These are phyloP conservation scores for Drosophila heteroneura DNA, from an alignment of 2,888 invertebrate genomes.

Conservation along the genomic window DNA sequence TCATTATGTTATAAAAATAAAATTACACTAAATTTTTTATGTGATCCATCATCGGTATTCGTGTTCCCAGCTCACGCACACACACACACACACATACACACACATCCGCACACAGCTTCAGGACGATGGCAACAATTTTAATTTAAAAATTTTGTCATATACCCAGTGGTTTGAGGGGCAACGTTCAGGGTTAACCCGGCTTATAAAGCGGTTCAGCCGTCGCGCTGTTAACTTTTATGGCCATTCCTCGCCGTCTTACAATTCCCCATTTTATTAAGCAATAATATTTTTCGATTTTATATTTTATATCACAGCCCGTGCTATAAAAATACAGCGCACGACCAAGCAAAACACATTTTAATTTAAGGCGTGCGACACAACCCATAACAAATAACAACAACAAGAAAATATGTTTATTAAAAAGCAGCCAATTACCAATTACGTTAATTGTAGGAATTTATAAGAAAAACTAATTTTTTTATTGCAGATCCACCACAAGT, in stretches of 20 bases:
- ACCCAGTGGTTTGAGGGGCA: conserved; percentile 57
- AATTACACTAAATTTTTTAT: conserved; percentile 76
- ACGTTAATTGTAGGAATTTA: conserved; percentile 39
- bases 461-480: conserved; percentile 4
- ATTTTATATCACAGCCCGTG: conserved; percentile 58
- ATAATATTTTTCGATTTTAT: conserved; percentile 79
- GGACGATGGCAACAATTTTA: conserved; percentile 60
- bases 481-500: conserved; percentile 90
- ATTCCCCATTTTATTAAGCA: conserved; percentile 71
- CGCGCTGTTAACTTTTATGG: conserved; percentile 77
- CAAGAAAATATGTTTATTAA: conserved; percentile 41
- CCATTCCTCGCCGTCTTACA: conserved; percentile 43
- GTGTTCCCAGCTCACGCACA: conserved; percentile 9
- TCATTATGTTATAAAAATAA: conserved; percentile 71
- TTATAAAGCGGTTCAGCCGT: conserved; percentile 68
- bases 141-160: conserved; percentile 75
- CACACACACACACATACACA: not conserved
- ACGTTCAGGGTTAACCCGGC: conserved; percentile 53
- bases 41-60: conserved; percentile 73
- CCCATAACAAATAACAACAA: conserved; percentile 13
- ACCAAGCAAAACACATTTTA: conserved; percentile 2
- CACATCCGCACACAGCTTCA: not conserved
- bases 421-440: conserved; percentile 54
- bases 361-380: conserved; percentile 44
- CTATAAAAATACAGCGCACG: conserved; percentile 34